Evolutionary conservation across 2,888 invertebrate species (phyloP).

Genomic region (Strigamia crassipes): DNA sequence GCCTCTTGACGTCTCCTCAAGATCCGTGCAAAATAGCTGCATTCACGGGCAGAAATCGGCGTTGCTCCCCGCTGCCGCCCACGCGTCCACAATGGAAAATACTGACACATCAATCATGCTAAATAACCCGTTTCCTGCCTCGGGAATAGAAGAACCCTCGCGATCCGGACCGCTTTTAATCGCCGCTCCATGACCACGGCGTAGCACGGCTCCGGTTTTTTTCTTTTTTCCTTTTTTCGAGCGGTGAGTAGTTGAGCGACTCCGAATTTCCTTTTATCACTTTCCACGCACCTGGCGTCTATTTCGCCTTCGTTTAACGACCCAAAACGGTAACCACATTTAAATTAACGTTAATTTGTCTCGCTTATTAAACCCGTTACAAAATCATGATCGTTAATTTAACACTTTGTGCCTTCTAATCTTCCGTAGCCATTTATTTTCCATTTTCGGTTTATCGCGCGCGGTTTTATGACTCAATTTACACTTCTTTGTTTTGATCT

Average conservation of each 20-base stretch:
- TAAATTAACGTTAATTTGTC: neutral
- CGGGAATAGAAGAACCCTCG: neutral
- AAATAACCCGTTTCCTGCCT: neutral
- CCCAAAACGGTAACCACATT: no score
- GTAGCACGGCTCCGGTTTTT: neutral
- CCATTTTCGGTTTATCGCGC: neutral
- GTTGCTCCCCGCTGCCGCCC: neutral
- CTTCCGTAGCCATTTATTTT: neutral
- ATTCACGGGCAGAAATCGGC: neutral
- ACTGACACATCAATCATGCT: constrained; percentile 13
- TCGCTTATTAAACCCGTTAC: no score
- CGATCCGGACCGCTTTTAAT: neutral
- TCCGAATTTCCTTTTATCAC: neutral
- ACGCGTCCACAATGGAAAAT: neutral
- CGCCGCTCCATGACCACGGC: neutral
- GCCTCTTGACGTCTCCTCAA: neutral
- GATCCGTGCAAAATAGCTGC: neutral
- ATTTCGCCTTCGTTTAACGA: no score
- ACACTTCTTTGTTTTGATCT: neutral
- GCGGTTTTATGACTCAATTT: neutral
- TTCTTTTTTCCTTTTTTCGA: neutral
- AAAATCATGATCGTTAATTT: neutral
- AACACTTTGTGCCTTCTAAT: neutral
- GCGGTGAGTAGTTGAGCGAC: neutral
- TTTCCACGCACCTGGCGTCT: no score